Base-by-base conservation (phyloP, 2,888 invertebrate species). In the Macrophya alboannulata region DNA sequence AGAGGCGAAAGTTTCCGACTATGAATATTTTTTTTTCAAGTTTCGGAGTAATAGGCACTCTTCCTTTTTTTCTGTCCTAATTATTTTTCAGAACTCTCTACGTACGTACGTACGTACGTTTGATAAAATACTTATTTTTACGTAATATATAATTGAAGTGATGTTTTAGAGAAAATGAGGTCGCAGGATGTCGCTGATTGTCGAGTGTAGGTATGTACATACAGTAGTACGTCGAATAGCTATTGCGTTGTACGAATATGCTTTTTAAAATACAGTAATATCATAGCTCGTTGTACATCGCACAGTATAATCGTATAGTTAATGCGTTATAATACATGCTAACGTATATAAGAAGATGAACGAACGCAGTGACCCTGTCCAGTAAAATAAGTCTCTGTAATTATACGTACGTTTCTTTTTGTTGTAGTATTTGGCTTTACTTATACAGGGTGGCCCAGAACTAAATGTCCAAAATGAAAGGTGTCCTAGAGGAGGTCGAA, bases 101-200 rank as follows among this genome's bases (percentile, higher is more conserved):
- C 8, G 17, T n/a, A 1, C n/a, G 15, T 62, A 31, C 21, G 25
- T 17, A 55, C 55, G 0, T 62, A 62, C 25, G 25, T 37, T 12
- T 17, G 4, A 15, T 12, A 37, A 6, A 68, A 0, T 0, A 37
- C 31, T 17, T 9, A 25, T 45, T 8, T n/a, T 12, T 71, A 40
- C 72, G 40, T 43, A 21, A 40, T n/a, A 40, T n/a, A 74, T n/a
- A 71, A 40, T 71, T 71, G 17, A 40, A 40, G 71, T 43, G 17
- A 55, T 3, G 31, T 77, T 55, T 55, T 21, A 74, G 76, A 48
- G 79, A 85, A 85, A 85, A 85, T 15, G 62, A 43, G 81, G 76
- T 17, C 65, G 79, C 77, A 85, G 85, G 85, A 85, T 85, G 85
- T 85, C 79, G 81, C 37, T 45, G 76, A 77, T 76, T 77, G 76